Evolutionary conservation across 2,113 vertebrate species (phyloP), one percentile per base, ranked within the genome.

Genomic region (Oncorhynchus tshawytscha): DNA sequence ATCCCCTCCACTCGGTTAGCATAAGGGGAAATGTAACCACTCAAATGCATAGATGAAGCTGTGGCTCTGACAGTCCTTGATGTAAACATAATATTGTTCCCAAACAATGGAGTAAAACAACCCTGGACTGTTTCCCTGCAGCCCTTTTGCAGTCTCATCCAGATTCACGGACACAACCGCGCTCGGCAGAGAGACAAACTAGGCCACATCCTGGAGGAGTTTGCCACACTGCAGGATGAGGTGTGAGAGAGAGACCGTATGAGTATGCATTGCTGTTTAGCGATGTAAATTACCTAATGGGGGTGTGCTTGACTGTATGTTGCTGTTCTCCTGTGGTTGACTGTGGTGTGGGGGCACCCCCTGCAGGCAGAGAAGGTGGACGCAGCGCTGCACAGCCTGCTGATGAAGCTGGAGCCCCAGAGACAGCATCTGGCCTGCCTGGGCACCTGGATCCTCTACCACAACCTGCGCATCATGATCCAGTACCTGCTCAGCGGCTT

Each of bases 401-500:
- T 99, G 72, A 91, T 99, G 92, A 99, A 99, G 87, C 96, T 98
- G 80, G 97, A 99, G 87, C 97, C 98, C 39, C 97, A 98, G 72
- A 93, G 97, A 69, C 98, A 99, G 70, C 97, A 99, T 87, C 90
- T 99, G 82, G 97, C 97, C 65, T 99, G 97, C 81, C 92, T 99
- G 77, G 97, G 98, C 65, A 99, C 98, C 31, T 99, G 98, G 97
- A 96, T 99, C 79, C 95, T 99, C 3, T 99, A 99, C 83, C 98
- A 99, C 85, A 99, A 96, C 90, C 94, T 99, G 81, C 94, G 96
- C 62, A 98, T 99, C 85, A 99, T 99, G 97, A 97, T 99, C 90
- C 97, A 99, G 78, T 99, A 99, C 91, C 95, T 99, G 84, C 94
- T 99, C 82, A 99, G 98, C 71, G 98, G 98, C 85, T 99, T 99